phyloP scores from a whole-genome alignment of 1,140 invertebrate species.

The Piezodorus guildinii region DNA sequence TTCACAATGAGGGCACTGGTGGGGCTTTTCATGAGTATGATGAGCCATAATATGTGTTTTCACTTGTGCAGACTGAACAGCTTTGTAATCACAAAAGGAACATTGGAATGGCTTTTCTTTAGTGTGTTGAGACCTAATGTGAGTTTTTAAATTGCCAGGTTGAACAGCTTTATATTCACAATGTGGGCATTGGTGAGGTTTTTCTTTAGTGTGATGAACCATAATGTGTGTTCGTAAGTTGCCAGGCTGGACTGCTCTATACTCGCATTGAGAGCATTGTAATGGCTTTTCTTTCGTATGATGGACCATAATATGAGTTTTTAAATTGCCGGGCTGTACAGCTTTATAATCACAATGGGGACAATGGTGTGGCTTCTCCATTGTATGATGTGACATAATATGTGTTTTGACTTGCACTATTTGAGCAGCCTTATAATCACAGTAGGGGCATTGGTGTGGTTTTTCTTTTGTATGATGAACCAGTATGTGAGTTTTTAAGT shows the following conservation, averaged over 20 bases:
- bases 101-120: constrained; percentile 12
- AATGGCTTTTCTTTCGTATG: constrained; percentile 7
- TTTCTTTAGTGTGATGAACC: constrained; percentile 9
- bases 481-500: constrained; percentile 4
- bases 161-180: constrained; percentile 11
- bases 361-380: constrained; percentile 4
- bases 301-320: constrained; percentile 5
- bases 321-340: not conserved
- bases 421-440: not conserved
- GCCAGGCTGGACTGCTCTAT: not conserved
- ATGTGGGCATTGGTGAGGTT: constrained; percentile 6
- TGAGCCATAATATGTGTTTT: not conserved
- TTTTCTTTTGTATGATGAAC: constrained; percentile 1
- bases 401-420: not conserved
- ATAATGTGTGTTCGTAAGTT: constrained; percentile 4
- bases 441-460: constrained; percentile 2
- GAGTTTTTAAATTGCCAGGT: not conserved
- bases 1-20: too few relatives aligned
- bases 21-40: constrained; percentile 3
- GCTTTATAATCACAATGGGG: constrained; percentile 7
- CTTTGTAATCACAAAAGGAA: not conserved
- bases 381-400: constrained; percentile 9
- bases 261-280: constrained; percentile 3
- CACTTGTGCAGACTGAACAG: not conserved
- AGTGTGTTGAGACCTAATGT: not conserved